Conservation (phyloP, 37 sponge, comb jelly and placozoan genomes). For the Spongilla lacustris region DNA sequence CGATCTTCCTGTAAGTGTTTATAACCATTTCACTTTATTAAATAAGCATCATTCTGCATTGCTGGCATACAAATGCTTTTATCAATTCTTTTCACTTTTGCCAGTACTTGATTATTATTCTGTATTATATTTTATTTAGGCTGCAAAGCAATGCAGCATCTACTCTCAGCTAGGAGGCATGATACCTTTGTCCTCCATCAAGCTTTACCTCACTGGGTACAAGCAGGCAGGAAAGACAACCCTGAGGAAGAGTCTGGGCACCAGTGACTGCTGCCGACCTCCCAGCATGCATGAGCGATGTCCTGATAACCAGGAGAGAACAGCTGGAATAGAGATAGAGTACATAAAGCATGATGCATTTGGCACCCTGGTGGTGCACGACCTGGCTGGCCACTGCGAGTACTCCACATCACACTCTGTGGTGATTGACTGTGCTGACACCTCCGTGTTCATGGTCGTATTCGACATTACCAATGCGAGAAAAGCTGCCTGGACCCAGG, state of each 20-base stretch:
- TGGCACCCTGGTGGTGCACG: constrained; percentile 22
- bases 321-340: constrained; percentile 30
- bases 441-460: constrained; percentile 10
- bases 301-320: not conserved
- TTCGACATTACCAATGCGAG: constrained; percentile 24
- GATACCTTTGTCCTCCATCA: not conserved
- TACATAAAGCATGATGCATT: not conserved
- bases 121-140: not conserved
- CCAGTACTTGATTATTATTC: no score
- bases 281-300: not conserved
- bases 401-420: constrained; percentile 23
- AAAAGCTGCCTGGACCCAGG: not conserved
- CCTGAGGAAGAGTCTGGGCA: not conserved
- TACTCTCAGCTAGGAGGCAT: not conserved
- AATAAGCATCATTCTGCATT: no score
- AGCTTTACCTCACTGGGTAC: not conserved
- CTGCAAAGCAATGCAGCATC: not conserved
- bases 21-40: no score
- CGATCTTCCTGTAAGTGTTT: no score
- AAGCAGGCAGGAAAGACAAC: not conserved
- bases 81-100: no score
- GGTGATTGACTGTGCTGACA: constrained; percentile 7
- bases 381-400: constrained; percentile 32
- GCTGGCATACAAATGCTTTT: no score
- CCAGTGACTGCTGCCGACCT: not conserved